Evolutionary conservation across 2,113 vertebrate genomes (phyloP), one percentile per base, ranked within the genome.

Genomic region (Clarias macrocephalus): DNA sequence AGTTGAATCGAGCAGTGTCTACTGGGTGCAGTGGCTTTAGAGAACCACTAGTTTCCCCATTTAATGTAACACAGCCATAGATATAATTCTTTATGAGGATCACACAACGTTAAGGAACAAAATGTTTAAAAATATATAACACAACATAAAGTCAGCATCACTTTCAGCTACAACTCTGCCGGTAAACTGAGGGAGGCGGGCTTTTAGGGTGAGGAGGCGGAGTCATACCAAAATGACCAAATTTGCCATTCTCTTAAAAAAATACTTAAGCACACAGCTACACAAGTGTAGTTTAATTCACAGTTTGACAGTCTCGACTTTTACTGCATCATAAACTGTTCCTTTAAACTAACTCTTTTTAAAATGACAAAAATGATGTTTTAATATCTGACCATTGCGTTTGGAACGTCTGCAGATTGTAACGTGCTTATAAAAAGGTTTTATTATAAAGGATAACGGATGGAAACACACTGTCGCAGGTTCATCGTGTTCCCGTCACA

Each of bases 11-110:
- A 77, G n/a, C 48, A 54, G 42, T 42, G 6, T 16, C 2, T 59
- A 23, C 8, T 23, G n/a, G 10, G 6, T 65, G 73, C 73, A 85
- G 0, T 65, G 48, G 10, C 42, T 18, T 54, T 25, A 12, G 4
- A 77, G 21, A 3, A n/a, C 62, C 88, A 83, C 88, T 70, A 72
- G 7, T 52, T n/a, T 52, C 25, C 25, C n/a, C 52, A 33, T 70
- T 70, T 23, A 70, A 23, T 28, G 54, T 48, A 54, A 54, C n/a
- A 13, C 25, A n/a, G 21, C 23, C 3, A n/a, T 4, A 76, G 42
- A 52, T 76, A 37, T 37, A 15, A 70, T 33, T 33, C 13, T 33
- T 2, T 33, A 5, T 18, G 66, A 70, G 33, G 70, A 42, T 42
- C 30, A 9, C 30, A 70, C 66, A 72, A 19, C 37, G 12, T 48